Base-by-base conservation (phyloP, 2,797 vertebrate genomes). In the Scyliorhinus canicula region DNA sequence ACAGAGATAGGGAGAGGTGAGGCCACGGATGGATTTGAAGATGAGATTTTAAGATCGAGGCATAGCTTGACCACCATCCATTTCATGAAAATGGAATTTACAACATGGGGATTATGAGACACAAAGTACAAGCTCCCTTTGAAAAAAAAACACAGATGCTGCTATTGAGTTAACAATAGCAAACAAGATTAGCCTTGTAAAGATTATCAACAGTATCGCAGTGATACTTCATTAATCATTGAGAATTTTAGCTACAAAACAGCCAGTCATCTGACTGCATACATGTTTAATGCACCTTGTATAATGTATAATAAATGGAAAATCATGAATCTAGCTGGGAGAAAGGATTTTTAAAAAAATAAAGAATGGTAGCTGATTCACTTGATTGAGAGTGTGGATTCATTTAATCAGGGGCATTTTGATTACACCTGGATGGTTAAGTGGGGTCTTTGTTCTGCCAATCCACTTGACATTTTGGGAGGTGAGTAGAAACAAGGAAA, bases 121-220 rank as follows among this genome's bases (percentile, higher is more conserved):
- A 24, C 40, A 63, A 63, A n/a, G 57, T 35, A 60, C 16, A 90
- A 63, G 55, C n/a, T n/a, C 88, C 88, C 88, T 91, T 91, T 90
- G 26, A 52, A 35, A 91, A 91, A 35, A 63, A 40, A 63, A 35
- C 67, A 71, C 65, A 71, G 63, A 69, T 71, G 93, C 67, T 52
- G 2, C 67, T 71, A 71, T 93, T 93, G 93, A 93, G 93, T 93
- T 93, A 94, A 94, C 93, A 12, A 74, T 21, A 74, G 93, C 67
- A 74, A 71, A 94, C 47, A 94, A 67, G 93, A 94, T 74, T 74
- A 74, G 93, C 93, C 93, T 52, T 94, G 93, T 94, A 94, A 47
- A 94, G 93, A 94, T 93, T 74, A 94, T 69, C 65, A 93, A 71
- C 44, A 31, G 14, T n/a, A 50, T 52, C 50, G 31, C 47, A 35